Conservation (phyloP, 2,797 vertebrate species). For the Prionace glauca region DNA sequence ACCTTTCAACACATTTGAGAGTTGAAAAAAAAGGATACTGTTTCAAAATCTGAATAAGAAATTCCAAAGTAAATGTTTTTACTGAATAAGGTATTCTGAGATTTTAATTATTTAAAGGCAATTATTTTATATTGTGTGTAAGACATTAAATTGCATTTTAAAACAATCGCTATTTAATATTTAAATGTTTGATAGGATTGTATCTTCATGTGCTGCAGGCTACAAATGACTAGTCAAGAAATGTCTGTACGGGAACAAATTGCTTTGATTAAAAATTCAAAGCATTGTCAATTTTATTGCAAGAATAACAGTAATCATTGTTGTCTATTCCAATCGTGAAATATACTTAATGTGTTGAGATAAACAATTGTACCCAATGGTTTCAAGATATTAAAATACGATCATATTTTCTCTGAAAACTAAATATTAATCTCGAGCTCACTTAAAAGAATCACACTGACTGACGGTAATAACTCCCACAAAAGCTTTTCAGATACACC, state of each 20-base stretch:
- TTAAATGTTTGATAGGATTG: background rate
- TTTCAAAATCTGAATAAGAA: background rate
- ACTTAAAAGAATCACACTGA: background rate
- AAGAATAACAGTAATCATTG: background rate
- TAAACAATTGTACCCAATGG: background rate
- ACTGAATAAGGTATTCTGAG: background rate
- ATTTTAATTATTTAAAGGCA: background rate
- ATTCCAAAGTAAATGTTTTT: constrained; percentile 21
- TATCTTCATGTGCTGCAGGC: background rate
- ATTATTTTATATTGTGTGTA: background rate
- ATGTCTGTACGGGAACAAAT: background rate
- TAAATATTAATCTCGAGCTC: background rate
- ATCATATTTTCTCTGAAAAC: background rate
- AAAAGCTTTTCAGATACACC: background rate
- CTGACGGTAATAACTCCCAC: background rate
- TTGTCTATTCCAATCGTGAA: background rate
- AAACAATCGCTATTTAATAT: background rate
- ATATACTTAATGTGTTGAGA: background rate
- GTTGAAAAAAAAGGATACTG: background rate
- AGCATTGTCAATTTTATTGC: background rate
- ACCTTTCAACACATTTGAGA: background rate
- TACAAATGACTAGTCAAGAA: constrained; percentile 8
- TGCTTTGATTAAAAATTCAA: constrained; percentile 1
- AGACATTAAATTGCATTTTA: background rate
- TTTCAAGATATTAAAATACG: background rate